A percentile compares a stretch with the other conserved stretches of the same genome.
Conservation (phyloP, 92 coral and sea anemone genomes). For the Montipora capitata region DNA sequence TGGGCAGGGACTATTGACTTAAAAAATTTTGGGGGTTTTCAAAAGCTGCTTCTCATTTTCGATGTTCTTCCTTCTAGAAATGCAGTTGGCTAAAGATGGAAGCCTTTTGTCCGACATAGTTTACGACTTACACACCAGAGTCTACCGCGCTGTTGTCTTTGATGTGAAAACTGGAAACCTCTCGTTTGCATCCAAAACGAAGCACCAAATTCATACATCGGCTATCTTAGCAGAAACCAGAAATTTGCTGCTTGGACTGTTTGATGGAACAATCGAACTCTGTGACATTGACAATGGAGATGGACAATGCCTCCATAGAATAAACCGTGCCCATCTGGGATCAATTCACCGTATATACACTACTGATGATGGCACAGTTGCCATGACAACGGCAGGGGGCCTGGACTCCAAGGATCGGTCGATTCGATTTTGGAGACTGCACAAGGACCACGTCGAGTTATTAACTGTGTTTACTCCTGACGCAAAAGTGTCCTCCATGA, state of each 20-base stretch:
- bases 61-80: conserved; percentile 44
- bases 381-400: conserved; percentile 89
- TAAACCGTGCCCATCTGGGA: conserved; percentile 74
- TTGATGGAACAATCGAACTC: conserved; percentile 75
- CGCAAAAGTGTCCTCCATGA: conserved; percentile 89
- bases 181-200: conserved; percentile 47
- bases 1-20: no score
- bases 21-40: no score
- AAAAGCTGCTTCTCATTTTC: no score
- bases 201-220: conserved; percentile 69
- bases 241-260: conserved; percentile 64
- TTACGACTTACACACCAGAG: conserved; percentile 24
- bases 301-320: conserved; percentile 48
- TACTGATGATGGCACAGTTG: conserved; percentile 60
- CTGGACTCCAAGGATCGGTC: conserved; percentile 89
- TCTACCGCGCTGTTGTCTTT: conserved; percentile 77
- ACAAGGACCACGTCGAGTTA: conserved; percentile 20
- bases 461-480: conserved; percentile 83
- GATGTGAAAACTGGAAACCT: conserved; percentile 73
- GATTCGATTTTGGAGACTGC: conserved; percentile 68
- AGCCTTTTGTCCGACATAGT: conserved; percentile 66
- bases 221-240: conserved; percentile 50
- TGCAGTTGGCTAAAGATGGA: conserved; percentile 71
- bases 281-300: conserved; percentile 64
- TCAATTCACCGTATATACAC: conserved; percentile 77